A percentile compares a stretch with the other conserved stretches of the same genome.
phyloP scores from a whole-genome alignment of 2,797 vertebrate species.

The Rhabdomys pumilio region DNA sequence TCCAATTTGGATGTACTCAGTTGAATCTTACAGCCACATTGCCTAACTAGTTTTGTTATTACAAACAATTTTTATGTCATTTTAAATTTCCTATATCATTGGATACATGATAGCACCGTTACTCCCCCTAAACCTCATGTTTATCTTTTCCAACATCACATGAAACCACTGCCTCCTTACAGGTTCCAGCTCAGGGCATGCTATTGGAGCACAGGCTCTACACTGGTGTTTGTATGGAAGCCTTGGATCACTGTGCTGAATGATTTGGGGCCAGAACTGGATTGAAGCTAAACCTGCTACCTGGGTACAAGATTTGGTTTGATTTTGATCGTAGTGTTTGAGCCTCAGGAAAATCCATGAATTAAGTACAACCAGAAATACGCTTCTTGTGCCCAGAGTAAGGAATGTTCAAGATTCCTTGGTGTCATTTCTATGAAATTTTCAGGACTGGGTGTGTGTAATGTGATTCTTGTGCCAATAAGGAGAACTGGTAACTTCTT shows the following conservation, averaged over 20 bases:
- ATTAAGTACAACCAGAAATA: background rate
- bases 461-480: background rate
- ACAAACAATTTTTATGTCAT: background rate
- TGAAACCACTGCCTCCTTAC: background rate
- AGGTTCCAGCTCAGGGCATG: background rate
- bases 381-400: background rate
- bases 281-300: background rate
- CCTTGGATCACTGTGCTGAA: background rate
- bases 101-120: background rate
- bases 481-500: background rate
- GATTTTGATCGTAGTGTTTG: background rate
- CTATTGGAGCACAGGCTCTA: background rate
- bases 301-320: background rate
- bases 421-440: background rate
- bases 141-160: background rate
- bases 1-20: background rate
- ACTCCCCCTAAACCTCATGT: background rate
- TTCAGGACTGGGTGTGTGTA: too few relatives aligned
- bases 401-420: background rate
- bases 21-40: background rate
- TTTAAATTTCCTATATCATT: background rate
- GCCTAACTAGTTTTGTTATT: background rate
- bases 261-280: background rate
- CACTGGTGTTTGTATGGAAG: background rate
- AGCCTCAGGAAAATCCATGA: background rate